Evolutionary conservation across 2,888 invertebrate genomes (phyloP), one percentile per base, ranked within the genome.

Genomic region (Metellina segmentata): DNA sequence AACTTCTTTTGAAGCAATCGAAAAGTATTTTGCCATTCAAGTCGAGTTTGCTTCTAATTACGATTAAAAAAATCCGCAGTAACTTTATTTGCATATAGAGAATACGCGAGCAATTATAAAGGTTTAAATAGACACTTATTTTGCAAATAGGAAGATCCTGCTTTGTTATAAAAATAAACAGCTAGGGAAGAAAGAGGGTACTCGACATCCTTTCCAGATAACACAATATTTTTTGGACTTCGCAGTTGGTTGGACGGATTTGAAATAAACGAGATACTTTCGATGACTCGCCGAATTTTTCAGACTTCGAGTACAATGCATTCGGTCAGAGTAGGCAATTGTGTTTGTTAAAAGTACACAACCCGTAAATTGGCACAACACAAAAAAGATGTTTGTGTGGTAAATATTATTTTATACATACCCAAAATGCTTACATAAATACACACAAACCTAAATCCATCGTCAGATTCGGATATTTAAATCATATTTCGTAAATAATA

Each of bases 51-150:
- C 81, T 75, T 89, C 82, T 89, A 89, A 89, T 89, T 89, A 89
- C 82, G 52, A 77, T 77, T 75, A 48, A 81, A 82, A 87, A 85
- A 89, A 89, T 77, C 75, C 82, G 82, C 82, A 77, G 82, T 89
- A 82, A 89, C 89, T 89, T 79, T 89, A 89, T 89, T 89, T 89
- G 89, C 89, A 89, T 89, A 89, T 89, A 89, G 77, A 89, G 82
- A 82, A 89, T 89, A 82, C 89, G 82, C 61, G 75, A 89, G 82
- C 89, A 89, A 89, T 89, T 89, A 89, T 89, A 89, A 89, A 89
- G 89, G 89, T 89, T 89, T 89, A 89, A 89, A 89, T 75, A 75
- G 89, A 77, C 89, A 89, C 89, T 89, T 89, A 89, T 89, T 89
- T 82, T 34, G 75, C 75, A 89, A 87, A 81, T 87, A 71, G 87